A percentile compares a stretch with the other conserved stretches of the same genome.
phyloP scores from a whole-genome alignment of 2,797 vertebrate species.

The Spondyliosoma cantharus region DNA sequence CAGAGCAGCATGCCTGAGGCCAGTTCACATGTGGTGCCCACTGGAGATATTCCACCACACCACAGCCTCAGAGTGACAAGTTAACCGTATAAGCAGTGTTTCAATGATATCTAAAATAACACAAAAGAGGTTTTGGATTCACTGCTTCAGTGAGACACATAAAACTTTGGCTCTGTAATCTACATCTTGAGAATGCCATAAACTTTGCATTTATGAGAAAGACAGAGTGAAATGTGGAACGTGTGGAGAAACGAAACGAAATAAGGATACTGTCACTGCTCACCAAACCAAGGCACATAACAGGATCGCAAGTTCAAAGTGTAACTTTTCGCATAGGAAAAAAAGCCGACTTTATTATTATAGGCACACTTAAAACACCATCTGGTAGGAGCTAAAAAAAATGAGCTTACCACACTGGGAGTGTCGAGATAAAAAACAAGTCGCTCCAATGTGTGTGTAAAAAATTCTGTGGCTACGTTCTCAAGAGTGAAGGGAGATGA shows the following conservation, averaged over 20 bases:
- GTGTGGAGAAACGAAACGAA: slow-evolving; percentile 29
- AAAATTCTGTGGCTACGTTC: slow-evolving; percentile 59
- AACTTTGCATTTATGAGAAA: slow-evolving; percentile 51
- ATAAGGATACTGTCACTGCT: slow-evolving; percentile 39
- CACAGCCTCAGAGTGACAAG: slow-evolving; percentile 38
- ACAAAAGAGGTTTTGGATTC: slow-evolving; percentile 58
- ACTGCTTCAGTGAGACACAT: slow-evolving; percentile 49
- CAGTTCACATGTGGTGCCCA: slow-evolving; percentile 47
- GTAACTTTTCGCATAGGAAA: slow-evolving; percentile 15
- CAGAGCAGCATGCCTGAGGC: slow-evolving; percentile 32
- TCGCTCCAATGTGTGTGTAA: slow-evolving; percentile 60
- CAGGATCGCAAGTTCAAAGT: slow-evolving; percentile 49
- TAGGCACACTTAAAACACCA: slow-evolving; percentile 56
- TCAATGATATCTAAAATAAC: slow-evolving; percentile 69
- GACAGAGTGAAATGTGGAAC: slow-evolving; percentile 17
- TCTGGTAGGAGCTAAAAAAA: slow-evolving; percentile 52
- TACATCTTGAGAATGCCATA: slow-evolving; percentile 51
- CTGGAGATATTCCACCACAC: slow-evolving; percentile 36
- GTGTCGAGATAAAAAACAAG: slow-evolving; percentile 69
- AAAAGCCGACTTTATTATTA: slow-evolving; percentile 37
- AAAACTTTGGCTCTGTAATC: slow-evolving; percentile 69
- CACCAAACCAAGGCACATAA: slow-evolving; percentile 46
- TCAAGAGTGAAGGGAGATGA: slow-evolving; percentile 66
- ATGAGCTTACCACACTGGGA: slow-evolving; percentile 67
- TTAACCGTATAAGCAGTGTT: slow-evolving; percentile 39